These are phyloP conservation scores for Drosophila putrida DNA, from an alignment of 2,888 invertebrate genomes.

Conservation along the genomic window DNA sequence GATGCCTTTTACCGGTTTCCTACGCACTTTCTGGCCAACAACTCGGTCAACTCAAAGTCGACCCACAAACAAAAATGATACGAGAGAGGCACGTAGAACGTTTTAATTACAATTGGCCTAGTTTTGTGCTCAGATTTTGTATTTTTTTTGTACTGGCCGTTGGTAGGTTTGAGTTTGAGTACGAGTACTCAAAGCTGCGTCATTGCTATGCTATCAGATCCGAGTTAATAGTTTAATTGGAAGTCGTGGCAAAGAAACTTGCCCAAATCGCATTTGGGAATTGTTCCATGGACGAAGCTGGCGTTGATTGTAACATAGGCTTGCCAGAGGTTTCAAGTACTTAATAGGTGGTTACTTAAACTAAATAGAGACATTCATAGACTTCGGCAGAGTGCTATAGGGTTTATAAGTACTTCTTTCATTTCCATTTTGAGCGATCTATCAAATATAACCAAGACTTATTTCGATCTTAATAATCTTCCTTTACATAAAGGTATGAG, in stretches of 20 bases:
- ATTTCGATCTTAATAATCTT: not conserved
- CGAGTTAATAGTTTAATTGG: constrained; percentile 76
- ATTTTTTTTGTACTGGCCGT: not conserved
- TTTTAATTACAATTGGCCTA: constrained; percentile 83
- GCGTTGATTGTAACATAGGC: constrained; percentile 24
- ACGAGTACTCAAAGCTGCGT: constrained; percentile 34
- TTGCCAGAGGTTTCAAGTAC: not conserved
- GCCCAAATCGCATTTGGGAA: constrained; percentile 29
- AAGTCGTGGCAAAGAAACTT: constrained; percentile 52
- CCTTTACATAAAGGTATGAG: too few relatives aligned
- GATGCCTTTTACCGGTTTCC: constrained; percentile 36
- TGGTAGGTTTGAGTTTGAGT: constrained; percentile 11
- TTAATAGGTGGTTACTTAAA: constrained; percentile 2
- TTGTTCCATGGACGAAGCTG: constrained; percentile 10
- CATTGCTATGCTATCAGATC: constrained; percentile 56
- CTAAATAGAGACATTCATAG: constrained; percentile 1
- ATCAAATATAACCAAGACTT: not conserved
- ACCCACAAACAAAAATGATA: constrained; percentile 16
- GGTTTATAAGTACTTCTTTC: not conserved
- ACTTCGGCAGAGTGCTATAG: not conserved
- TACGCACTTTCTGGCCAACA: constrained; percentile 41
- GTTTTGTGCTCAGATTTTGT: constrained; percentile 55
- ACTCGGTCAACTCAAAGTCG: constrained; percentile 38
- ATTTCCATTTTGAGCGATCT: too few relatives aligned
- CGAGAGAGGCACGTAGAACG: constrained; percentile 73